A percentile compares a stretch with the other conserved stretches of the same genome.
phyloP scores from a whole-genome alignment of 2,797 vertebrate genomes.

The Florisuga fusca region DNA sequence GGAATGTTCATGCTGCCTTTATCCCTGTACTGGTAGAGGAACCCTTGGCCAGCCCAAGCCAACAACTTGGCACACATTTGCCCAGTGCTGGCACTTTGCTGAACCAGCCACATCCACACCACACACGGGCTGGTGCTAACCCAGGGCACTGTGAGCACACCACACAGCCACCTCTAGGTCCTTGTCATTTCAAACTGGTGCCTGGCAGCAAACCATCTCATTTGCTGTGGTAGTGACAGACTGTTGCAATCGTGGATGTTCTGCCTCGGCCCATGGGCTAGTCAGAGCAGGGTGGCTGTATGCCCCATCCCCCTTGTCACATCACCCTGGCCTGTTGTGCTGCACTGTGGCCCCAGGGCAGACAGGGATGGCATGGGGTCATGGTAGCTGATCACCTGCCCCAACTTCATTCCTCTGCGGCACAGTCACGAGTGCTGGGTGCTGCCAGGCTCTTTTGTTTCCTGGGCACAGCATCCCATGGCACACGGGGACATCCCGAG shows the following conservation, averaged over 20 bases:
- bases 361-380: neutral
- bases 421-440: neutral
- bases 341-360: neutral
- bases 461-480: neutral
- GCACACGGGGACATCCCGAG: neutral
- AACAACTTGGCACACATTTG: neutral
- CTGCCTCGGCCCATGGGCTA: neutral
- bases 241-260: neutral
- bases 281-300: neutral
- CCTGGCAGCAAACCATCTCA: neutral
- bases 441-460: neutral
- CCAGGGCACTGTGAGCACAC: too few species aligned
- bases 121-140: neutral
- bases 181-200: rapidly evolving
- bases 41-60: neutral
- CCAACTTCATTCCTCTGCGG: neutral
- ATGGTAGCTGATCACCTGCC: neutral
- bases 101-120: neutral
- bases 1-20: neutral
- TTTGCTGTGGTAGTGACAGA: neutral
- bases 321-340: neutral
- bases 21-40: neutral
- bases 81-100: neutral
- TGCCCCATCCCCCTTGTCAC: neutral
- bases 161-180: neutral